Percentiles rank a stretch among this genome's conserved stretches.
phyloP scores from a whole-genome alignment of 2,113 vertebrate genomes.

The Colossoma macropomum region DNA sequence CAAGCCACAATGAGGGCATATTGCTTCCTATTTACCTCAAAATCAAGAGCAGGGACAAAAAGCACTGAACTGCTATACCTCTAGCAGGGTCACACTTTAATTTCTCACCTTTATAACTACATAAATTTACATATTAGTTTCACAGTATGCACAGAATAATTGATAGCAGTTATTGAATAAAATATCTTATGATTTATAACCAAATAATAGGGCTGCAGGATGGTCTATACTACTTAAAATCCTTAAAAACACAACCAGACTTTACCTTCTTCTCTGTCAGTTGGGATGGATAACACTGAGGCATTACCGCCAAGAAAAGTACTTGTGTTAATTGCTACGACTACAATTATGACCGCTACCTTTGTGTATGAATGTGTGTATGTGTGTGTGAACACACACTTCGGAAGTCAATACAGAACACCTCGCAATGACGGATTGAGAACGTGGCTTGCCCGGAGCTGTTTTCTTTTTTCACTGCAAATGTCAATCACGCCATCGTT shows the following conservation, averaged over 20 bases:
- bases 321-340: conserved; percentile 12
- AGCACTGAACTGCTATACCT: too few relatives aligned
- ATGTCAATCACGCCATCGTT: conserved; percentile 72
- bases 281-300: not conserved
- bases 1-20: too few relatives aligned
- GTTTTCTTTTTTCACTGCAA: conserved; percentile 63
- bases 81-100: too few relatives aligned
- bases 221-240: not conserved
- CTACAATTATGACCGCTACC: conserved; percentile 7
- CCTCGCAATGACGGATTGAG: conserved; percentile 75
- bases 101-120: too few relatives aligned
- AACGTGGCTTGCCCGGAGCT: conserved; percentile 71
- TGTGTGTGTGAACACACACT: conserved; percentile 39
- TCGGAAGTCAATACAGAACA: conserved; percentile 74
- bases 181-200: too few relatives aligned
- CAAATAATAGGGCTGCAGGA: too few relatives aligned
- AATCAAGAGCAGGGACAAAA: too few relatives aligned
- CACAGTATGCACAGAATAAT: too few relatives aligned
- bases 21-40: too few relatives aligned
- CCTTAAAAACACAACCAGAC: not conserved
- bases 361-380: conserved; percentile 23
- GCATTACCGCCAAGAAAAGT: not conserved
- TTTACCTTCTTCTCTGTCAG: not conserved
- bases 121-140: too few relatives aligned
- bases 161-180: too few relatives aligned